Base-by-base conservation (phyloP, 1,140 invertebrate genomes). In the Calosoma granatense region DNA sequence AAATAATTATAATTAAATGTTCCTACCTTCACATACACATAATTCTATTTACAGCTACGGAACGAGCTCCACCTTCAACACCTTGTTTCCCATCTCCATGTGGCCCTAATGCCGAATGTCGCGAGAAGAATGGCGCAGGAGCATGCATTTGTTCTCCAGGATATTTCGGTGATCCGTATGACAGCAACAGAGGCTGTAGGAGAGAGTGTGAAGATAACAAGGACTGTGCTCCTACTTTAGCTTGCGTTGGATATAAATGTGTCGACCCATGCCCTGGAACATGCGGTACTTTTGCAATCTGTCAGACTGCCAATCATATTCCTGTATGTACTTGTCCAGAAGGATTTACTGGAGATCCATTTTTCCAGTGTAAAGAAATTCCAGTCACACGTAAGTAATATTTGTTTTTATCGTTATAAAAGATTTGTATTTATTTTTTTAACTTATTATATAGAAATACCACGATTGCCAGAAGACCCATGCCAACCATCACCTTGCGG, bases 21-120 rank as follows among this genome's bases (percentile, higher is more conserved):
- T 6, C 19, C 3, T n/a, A 51, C 6, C 12, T 4, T 51, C 9
- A 30, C 26, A 6, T 30, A 30, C 14, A 20, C 52, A 51, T 21
- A 15, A 36, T n/a, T 55, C 23, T 20, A 60, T 68, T 68, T 56
- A 14, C 62, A 70, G 69, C 65, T 54, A 68, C 68, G 6, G 67
- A 71, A 62, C 56, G 63, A 58, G 60, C 62, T 23, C 59, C 67
- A 59, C 61, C 65, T 53, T 54, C 67, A 22, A 63, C 65, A 30
- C 82, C 83, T 3, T 90, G 87, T 65, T 74, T 77, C 51, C 87
- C 87, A n/a, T 86, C 85, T 59, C 87, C 87, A 1, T 90, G 87
- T 63, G 87, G 87, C 56, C 84, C 85, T 2, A 87, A 89, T 65
- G 86, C 87, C 2, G 81, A 87, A 64, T 90, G 88, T 61, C 79